These are phyloP conservation scores for Mobula birostris DNA, from an alignment of 2,113 vertebrate species.

Conservation along the genomic window DNA sequence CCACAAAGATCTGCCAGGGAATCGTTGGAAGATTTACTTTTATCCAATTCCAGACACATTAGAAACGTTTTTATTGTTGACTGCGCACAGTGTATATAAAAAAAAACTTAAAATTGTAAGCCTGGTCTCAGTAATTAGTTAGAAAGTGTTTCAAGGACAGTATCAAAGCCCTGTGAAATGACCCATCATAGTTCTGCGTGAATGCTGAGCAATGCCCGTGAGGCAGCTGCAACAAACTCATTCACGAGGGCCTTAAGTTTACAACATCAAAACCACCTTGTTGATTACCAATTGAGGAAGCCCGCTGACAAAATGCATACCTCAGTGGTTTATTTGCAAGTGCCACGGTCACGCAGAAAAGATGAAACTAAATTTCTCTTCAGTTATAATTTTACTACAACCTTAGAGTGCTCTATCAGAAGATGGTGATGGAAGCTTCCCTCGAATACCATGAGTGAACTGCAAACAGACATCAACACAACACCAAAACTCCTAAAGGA, in stretches of 20 bases:
- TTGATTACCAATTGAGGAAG: background rate
- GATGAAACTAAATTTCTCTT: too few species aligned
- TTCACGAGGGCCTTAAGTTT: background rate
- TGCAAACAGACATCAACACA: too few species aligned
- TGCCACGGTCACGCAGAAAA: too few species aligned
- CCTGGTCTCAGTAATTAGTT: background rate
- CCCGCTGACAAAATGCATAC: background rate
- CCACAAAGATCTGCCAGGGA: background rate
- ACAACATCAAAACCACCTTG: background rate
- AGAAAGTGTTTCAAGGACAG: background rate
- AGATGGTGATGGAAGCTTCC: too few species aligned
- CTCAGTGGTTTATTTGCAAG: too few species aligned
- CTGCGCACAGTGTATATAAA: background rate
- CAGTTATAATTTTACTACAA: too few species aligned
- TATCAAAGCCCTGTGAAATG: background rate
- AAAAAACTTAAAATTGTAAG: background rate
- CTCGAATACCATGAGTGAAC: too few species aligned
- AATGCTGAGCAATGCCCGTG: background rate
- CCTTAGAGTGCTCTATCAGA: too few species aligned
- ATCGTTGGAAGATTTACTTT: background rate
- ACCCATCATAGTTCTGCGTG: background rate
- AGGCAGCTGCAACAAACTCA: background rate
- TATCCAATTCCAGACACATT: background rate
- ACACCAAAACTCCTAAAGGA: background rate
- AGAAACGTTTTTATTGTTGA: background rate